Evolutionary conservation across 1,140 invertebrate genomes (phyloP).

Genomic region (Caenorhabditis elegans): WBcel235 BX284605.5:8454001-8454500

Average conservation of each 20-base stretch:
- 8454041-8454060: too few species aligned
- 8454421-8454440: too few species aligned
- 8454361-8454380: slow-evolving; percentile 19
- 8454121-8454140: background rate
- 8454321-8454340: background rate
- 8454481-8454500: background rate
- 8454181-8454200: background rate
- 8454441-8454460: background rate
- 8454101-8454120: background rate
- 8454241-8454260: background rate
- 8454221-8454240: background rate
- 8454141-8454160: background rate
- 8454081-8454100: background rate
- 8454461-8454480: slow-evolving; percentile 16
- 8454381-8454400: background rate
- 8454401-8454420: slow-evolving; percentile 12
- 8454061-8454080: background rate
- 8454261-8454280: too few species aligned
- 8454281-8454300: too few species aligned
- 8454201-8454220: background rate
- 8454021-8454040: too few species aligned
- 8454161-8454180: slow-evolving; percentile 31
- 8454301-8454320: background rate
- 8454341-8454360: background rate
- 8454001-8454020: too few species aligned